These are phyloP conservation scores for Lepidostoma basale DNA, from an alignment of 1,140 invertebrate species.

Conservation along the genomic window DNA sequence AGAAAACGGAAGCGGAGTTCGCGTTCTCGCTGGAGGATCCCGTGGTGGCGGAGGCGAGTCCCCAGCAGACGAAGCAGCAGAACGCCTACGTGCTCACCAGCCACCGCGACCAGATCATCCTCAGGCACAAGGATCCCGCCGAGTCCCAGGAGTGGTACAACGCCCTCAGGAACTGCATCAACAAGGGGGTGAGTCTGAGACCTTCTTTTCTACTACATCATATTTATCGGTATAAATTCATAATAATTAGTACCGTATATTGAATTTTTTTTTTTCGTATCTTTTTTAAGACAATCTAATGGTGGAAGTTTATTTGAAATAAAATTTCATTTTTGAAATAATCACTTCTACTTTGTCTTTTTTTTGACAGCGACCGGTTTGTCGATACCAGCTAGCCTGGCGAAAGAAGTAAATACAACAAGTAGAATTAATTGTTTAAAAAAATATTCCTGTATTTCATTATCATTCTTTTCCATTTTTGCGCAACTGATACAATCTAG, in stretches of 20 bases:
- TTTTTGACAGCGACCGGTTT: too few relatives aligned
- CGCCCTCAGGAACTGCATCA: slow-evolving; percentile 52
- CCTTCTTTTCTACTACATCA: neutral
- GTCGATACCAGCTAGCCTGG: too few relatives aligned
- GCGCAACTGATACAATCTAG: too few relatives aligned
- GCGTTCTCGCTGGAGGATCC: slow-evolving; percentile 52
- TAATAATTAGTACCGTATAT: neutral
- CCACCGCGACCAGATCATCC: slow-evolving; percentile 52
- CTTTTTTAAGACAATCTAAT: too few relatives aligned
- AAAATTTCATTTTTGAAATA: too few relatives aligned
- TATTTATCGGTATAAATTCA: neutral
- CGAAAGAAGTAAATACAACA: too few relatives aligned
- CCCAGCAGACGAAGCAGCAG: slow-evolving; percentile 54
- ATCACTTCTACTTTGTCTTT: too few relatives aligned
- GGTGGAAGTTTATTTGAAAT: too few relatives aligned
- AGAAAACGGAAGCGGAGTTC: slow-evolving; percentile 45
- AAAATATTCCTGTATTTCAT: too few relatives aligned
- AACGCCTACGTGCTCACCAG: slow-evolving; percentile 35
- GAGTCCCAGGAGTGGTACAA: slow-evolving; percentile 50
- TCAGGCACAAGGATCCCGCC: slow-evolving; percentile 54
- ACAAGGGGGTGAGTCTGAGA: slow-evolving; percentile 51
- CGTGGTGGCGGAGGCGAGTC: slow-evolving; percentile 50
- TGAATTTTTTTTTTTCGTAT: slow-evolving; percentile 7
- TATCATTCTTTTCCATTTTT: too few relatives aligned
- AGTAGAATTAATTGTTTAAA: too few relatives aligned